Evolutionary conservation across 92 coral and sea anemone genomes (phyloP).

Genomic region (Epizoanthus illoricatus): DNA sequence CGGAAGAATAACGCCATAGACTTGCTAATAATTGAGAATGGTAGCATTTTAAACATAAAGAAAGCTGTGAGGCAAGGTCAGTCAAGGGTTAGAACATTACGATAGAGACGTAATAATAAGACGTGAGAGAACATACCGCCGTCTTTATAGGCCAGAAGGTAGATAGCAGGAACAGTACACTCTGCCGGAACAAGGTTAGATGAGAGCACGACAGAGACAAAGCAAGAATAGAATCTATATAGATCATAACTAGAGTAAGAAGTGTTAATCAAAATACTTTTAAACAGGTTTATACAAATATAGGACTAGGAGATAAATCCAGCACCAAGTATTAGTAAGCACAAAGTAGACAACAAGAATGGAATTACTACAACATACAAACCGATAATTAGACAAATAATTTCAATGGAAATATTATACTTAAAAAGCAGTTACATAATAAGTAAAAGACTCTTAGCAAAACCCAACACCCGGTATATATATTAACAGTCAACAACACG

Average conservation of each 20-base stretch:
- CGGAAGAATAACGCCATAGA: no score
- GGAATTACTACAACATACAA: no score
- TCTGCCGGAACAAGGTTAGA: constrained; percentile 18
- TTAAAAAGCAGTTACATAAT: no score
- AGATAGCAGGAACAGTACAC: not conserved
- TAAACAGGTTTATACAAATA: not conserved
- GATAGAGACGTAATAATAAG: not conserved
- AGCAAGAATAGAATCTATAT: not conserved
- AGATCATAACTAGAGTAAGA: not conserved
- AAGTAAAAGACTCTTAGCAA: no score
- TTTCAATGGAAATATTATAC: no score
- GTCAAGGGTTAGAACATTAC: not conserved
- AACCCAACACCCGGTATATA: no score
- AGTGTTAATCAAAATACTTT: not conserved
- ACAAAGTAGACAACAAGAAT: no score
- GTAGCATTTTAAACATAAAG: not conserved
- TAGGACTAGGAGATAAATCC: no score
- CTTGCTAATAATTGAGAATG: not conserved
- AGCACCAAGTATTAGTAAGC: no score
- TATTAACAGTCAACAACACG: no score
- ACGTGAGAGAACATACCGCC: constrained; percentile 8
- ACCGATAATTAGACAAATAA: no score
- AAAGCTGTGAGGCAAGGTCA: not conserved
- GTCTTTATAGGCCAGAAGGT: constrained; percentile 3
- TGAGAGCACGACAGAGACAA: constrained; percentile 10